These are phyloP conservation scores for Drosophila pseudoobscura DNA, from an alignment of 1,140 invertebrate species.

Conservation along the genomic window DNA sequence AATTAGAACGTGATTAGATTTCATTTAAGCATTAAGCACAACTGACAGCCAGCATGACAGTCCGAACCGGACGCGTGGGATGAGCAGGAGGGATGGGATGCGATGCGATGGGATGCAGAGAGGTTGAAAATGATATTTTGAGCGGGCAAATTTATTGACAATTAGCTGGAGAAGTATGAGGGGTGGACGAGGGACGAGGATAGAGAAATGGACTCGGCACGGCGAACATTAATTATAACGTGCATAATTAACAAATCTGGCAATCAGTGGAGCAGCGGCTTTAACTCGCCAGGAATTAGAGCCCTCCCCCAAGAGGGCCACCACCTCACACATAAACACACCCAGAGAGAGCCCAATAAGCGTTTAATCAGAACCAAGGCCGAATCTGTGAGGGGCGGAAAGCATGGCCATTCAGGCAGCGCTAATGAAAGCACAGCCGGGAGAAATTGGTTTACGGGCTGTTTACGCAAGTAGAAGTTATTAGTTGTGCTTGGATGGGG, in stretches of 20 bases:
- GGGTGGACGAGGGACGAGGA: not conserved
- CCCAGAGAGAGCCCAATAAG: constrained; percentile 34
- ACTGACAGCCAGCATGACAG: constrained; percentile 75
- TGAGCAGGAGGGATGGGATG: not conserved
- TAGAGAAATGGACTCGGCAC: not conserved
- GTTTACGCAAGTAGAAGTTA: constrained; percentile 76
- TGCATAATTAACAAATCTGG: constrained; percentile 78
- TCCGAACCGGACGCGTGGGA: not conserved
- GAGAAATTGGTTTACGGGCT: constrained; percentile 56
- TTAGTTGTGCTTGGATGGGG: constrained; percentile 44
- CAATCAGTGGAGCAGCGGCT: constrained; percentile 45
- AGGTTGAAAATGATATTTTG: constrained; percentile 66
- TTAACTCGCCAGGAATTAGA: constrained; percentile 35
- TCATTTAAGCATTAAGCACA: constrained; percentile 75
- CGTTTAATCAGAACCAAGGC: constrained; percentile 39
- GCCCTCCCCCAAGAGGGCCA: not conserved
- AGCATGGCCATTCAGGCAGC: constrained; percentile 55
- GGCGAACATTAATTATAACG: constrained; percentile 69
- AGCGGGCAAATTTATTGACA: constrained; percentile 72
- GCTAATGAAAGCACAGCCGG: constrained; percentile 70
- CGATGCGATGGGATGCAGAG: not conserved
- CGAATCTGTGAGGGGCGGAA: constrained; percentile 1
- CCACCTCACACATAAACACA: constrained; percentile 21
- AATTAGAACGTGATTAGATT: constrained; percentile 81
- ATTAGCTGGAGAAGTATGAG: constrained; percentile 46